phyloP scores from a whole-genome alignment of 2,113 vertebrate genomes.

The Tenrec ecaudatus region DNA sequence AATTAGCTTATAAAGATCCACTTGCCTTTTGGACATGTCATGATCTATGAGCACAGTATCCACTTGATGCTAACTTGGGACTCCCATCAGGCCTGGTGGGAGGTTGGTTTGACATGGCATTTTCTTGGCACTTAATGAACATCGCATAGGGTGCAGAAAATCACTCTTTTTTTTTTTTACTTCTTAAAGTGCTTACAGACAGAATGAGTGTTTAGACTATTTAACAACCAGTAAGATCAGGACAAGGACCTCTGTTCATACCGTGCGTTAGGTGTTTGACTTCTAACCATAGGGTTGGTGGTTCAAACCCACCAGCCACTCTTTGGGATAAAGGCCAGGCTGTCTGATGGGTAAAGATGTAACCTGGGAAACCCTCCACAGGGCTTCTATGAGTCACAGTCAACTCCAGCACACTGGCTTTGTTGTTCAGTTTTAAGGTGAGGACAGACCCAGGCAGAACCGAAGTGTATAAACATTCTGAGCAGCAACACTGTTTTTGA shows the following conservation, averaged over 20 bases:
- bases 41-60: neutral
- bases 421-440: neutral
- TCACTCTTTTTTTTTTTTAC: neutral
- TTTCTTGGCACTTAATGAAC: neutral
- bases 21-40: conserved; percentile 33
- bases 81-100: neutral
- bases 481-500: neutral
- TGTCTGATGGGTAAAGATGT: too few relatives aligned
- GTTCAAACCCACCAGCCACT: too few relatives aligned
- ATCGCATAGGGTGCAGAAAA: neutral
- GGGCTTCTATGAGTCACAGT: too few relatives aligned
- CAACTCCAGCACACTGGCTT: too few relatives aligned
- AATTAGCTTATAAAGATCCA: neutral
- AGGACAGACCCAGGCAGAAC: neutral
- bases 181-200: neutral
- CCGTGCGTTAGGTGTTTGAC: too few relatives aligned
- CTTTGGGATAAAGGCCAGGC: too few relatives aligned
- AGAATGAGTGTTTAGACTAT: neutral
- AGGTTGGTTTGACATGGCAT: neutral
- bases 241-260: too few relatives aligned
- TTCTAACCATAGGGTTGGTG: too few relatives aligned
- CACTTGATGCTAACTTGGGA: neutral
- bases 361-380: too few relatives aligned
- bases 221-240: neutral
- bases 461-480: neutral